These are phyloP conservation scores for Paramisgurnus dabryanus DNA, from an alignment of 2,113 vertebrate genomes.

Conservation along the genomic window DNA sequence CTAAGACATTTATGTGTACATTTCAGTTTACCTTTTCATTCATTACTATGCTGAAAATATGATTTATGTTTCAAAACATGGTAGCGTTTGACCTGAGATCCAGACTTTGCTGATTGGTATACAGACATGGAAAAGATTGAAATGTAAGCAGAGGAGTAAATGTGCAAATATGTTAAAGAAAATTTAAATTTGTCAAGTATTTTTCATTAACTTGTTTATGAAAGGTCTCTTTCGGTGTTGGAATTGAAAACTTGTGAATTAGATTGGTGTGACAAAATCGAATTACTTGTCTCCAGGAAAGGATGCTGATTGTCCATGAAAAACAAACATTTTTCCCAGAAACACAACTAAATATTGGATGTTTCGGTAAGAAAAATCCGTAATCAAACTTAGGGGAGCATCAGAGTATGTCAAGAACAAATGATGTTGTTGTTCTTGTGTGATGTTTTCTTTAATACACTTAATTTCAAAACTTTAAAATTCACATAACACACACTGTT, in stretches of 20 bases:
- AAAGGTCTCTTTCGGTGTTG: neutral
- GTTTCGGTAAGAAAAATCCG: neutral
- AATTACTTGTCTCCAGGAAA: slow-evolving; percentile 9
- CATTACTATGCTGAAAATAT: too few relatives aligned
- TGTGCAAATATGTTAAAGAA: neutral
- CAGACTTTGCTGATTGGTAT: too few relatives aligned
- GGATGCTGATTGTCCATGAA: neutral
- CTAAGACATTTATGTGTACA: too few relatives aligned
- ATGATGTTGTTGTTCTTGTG: neutral
- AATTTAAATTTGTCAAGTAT: neutral
- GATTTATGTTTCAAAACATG: too few relatives aligned
- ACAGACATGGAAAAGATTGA: too few relatives aligned
- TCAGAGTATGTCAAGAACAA: neutral
- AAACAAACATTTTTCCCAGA: neutral
- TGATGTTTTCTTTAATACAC: neutral
- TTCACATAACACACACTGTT: too few relatives aligned
- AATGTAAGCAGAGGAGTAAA: too few relatives aligned
- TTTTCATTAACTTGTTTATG: neutral
- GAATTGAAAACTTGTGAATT: slow-evolving; percentile 14
- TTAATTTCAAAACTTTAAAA: neutral
- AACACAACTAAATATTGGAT: neutral
- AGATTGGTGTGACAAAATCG: slow-evolving; percentile 1
- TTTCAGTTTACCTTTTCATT: too few relatives aligned
- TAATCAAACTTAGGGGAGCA: neutral
- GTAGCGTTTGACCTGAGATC: too few relatives aligned